Percentiles rank a stretch among this genome's conserved stretches.
Conservation (phyloP, 92 coral and sea anemone species). For the Meandrina meandrites region DNA sequence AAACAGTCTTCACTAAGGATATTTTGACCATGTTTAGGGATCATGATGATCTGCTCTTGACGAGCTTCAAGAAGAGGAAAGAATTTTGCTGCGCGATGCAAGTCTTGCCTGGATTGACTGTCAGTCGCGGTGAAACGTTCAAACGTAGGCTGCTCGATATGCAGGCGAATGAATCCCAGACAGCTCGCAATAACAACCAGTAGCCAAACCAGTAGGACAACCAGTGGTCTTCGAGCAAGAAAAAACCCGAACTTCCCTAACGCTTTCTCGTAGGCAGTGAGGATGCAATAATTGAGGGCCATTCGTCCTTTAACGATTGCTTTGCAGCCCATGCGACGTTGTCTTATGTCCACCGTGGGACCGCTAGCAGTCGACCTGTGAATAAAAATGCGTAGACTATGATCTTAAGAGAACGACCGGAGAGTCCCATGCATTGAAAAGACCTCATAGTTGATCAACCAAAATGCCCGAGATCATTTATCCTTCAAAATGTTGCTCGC, state of each 20-base stretch:
- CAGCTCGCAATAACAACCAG: constrained; percentile 15
- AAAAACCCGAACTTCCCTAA: constrained; percentile 47
- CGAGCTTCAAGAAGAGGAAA: constrained; percentile 50
- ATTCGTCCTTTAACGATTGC: not conserved
- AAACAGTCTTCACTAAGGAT: constrained; percentile 47
- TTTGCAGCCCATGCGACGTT: not conserved
- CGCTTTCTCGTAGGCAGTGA: constrained; percentile 25
- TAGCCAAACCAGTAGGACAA: constrained; percentile 16
- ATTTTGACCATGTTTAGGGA: constrained; percentile 36
- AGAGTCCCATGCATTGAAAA: no score
- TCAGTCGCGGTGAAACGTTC: constrained; percentile 13
- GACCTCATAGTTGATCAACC: no score
- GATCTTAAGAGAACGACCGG: not conserved
- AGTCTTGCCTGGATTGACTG: constrained; percentile 31
- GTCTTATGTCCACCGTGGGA: not conserved
- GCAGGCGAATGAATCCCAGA: constrained; percentile 48
- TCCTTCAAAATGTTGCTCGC: no score
- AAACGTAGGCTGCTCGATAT: not conserved
- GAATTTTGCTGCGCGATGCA: constrained; percentile 24
- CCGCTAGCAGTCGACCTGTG: not conserved
- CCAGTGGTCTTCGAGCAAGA: constrained; percentile 35
- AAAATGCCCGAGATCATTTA: no score
- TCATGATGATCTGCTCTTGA: constrained; percentile 38
- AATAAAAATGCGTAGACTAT: not conserved
- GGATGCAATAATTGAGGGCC: constrained; percentile 6